phyloP scores from a whole-genome alignment of 2,113 vertebrate species.

The Cathartes aura region DNA sequence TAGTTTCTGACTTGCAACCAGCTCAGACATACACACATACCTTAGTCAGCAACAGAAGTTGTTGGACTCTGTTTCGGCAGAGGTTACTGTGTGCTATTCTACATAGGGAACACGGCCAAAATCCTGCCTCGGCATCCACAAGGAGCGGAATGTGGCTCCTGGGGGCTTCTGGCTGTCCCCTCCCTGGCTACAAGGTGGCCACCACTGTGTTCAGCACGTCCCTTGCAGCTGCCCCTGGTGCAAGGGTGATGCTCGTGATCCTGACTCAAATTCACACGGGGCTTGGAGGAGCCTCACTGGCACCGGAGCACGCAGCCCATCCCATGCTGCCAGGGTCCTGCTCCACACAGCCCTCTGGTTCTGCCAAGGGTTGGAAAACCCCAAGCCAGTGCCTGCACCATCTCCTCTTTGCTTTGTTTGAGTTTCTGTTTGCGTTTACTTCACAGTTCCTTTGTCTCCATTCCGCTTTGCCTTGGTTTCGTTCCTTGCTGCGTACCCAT shows the following conservation, averaged over 20 bases:
- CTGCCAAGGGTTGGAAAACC: not conserved
- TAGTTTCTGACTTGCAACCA: not conserved
- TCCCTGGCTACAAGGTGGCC: not conserved
- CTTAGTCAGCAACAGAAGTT: not conserved
- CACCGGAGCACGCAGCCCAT: not conserved
- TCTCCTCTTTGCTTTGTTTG: constrained; percentile 46
- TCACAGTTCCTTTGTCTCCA: constrained; percentile 49
- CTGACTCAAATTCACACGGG: not conserved
- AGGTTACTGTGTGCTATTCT: not conserved
- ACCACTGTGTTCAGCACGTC: not conserved
- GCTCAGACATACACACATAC: not conserved
- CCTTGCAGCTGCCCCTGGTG: not conserved
- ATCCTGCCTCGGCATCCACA: not conserved
- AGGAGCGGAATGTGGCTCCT: not conserved
- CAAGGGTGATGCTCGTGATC: not conserved
- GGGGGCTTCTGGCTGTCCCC: not conserved
- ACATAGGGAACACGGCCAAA: not conserved
- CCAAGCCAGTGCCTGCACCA: not conserved
- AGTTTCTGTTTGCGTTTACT: constrained; percentile 80
- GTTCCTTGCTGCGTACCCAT: constrained; percentile 6
- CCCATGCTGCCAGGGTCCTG: not conserved
- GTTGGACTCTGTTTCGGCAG: not conserved
- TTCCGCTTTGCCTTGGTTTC: constrained; percentile 35
- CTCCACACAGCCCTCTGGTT: not conserved
- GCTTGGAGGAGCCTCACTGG: not conserved